These are phyloP conservation scores for Mimumesa dahlbomi DNA, from an alignment of 2,888 invertebrate species.

Conservation along the genomic window DNA sequence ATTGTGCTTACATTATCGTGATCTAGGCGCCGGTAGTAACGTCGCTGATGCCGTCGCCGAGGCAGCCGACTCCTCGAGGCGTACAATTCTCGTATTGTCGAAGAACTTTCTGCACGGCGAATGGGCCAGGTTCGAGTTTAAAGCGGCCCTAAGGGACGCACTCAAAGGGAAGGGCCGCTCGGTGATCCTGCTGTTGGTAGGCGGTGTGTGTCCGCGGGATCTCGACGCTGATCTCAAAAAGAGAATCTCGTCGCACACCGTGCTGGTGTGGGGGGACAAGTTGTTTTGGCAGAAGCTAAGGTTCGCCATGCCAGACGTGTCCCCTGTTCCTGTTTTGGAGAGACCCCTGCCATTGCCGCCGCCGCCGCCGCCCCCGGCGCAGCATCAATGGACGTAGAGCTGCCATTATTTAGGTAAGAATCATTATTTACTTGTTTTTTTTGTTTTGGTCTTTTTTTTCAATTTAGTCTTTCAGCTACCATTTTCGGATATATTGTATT, in stretches of 20 bases:
- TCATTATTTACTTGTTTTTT: constrained; percentile 23
- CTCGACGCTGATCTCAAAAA: constrained; percentile 94
- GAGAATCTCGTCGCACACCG: constrained; percentile 94
- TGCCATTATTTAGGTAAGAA: constrained; percentile 60
- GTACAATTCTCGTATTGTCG: constrained; percentile 94
- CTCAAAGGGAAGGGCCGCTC: constrained; percentile 92
- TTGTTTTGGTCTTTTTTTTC: constrained; percentile 1
- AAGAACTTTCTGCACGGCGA: constrained; percentile 97
- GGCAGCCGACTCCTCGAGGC: constrained; percentile 93
- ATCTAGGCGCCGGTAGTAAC: constrained; percentile 93
- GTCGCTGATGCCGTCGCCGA: constrained; percentile 96
- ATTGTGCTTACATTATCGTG: constrained; percentile 94
- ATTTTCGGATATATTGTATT: too few relatives aligned
- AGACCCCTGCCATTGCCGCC: constrained; percentile 75
- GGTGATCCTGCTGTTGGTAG: constrained; percentile 94
- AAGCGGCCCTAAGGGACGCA: constrained; percentile 94
- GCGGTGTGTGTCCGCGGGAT: constrained; percentile 93
- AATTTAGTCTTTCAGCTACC: too few relatives aligned
- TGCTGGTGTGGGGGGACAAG: constrained; percentile 96
- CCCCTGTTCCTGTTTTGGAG: constrained; percentile 76
- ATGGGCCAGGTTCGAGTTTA: constrained; percentile 97
- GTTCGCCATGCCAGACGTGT: constrained; percentile 91
- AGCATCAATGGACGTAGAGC: constrained; percentile 89
- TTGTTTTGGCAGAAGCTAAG: constrained; percentile 98
- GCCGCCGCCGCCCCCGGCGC: constrained; percentile 81